A percentile compares a stretch with the other conserved stretches of the same genome.
These are phyloP conservation scores for Mercenaria mercenaria DNA, from an alignment of 1,140 invertebrate genomes.

Conservation along the genomic window DNA sequence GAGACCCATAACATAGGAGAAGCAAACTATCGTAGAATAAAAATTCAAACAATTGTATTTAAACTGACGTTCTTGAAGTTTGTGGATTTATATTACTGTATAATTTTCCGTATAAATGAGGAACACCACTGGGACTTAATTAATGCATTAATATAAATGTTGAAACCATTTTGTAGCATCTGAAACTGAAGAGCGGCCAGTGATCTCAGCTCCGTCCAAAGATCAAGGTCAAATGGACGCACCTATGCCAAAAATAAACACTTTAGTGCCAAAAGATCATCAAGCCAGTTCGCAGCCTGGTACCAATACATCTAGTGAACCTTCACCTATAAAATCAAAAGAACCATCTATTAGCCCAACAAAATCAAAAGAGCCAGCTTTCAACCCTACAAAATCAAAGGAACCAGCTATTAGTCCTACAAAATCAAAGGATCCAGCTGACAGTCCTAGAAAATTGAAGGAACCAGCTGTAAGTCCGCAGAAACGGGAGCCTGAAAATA, in stretches of 20 bases:
- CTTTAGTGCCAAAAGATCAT: neutral
- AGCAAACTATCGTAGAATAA: no score
- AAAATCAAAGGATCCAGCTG: neutral
- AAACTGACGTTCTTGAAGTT: no score
- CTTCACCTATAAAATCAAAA: neutral
- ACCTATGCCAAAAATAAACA: slow-evolving; percentile 57
- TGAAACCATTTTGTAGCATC: no score
- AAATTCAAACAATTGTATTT: no score
- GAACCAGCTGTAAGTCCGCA: neutral
- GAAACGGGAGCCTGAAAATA: neutral
- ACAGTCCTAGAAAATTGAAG: neutral
- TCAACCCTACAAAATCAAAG: neutral
- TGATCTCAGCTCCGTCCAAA: slow-evolving; percentile 51
- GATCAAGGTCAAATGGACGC: slow-evolving; percentile 14
- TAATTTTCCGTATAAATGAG: no score
- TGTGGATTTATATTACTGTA: no score
- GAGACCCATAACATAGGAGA: no score
- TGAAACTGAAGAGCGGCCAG: slow-evolving; percentile 5
- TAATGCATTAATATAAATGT: no score
- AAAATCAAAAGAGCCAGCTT: neutral
- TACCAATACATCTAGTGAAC: neutral
- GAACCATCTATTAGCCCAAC: neutral
- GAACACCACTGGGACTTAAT: no score
- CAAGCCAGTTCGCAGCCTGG: neutral
- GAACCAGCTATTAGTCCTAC: neutral